Conservation (phyloP, 2,113 vertebrate species). For the Tychaedon coryphoeus region DNA sequence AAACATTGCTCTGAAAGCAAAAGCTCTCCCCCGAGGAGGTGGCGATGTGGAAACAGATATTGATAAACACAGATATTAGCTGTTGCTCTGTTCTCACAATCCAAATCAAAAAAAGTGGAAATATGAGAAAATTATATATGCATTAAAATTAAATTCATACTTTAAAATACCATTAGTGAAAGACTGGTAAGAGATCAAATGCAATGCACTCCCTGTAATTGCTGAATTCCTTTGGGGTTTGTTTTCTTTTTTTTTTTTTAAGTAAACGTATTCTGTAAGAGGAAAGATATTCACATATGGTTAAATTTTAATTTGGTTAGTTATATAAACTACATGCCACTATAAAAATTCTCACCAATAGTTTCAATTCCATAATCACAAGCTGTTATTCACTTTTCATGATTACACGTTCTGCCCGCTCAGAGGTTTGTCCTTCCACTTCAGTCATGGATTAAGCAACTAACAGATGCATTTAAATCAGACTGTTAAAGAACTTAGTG, state of each 20-base stretch:
- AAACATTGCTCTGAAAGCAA: neutral
- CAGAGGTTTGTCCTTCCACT: conserved; percentile 41
- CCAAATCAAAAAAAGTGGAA: conserved; percentile 25
- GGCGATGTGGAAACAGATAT: neutral
- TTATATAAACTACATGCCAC: conserved; percentile 54
- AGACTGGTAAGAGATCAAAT: neutral
- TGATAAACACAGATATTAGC: neutral
- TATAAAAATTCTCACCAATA: conserved; percentile 54
- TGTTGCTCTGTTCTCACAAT: neutral
- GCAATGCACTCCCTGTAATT: neutral
- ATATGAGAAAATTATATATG: neutral
- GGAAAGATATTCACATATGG: conserved; percentile 27
- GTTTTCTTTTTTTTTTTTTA: neutral
- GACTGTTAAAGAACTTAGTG: conserved; percentile 1
- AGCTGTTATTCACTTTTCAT: conserved; percentile 38
- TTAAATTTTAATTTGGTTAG: conserved; percentile 45
- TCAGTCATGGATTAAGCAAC: conserved; percentile 21
- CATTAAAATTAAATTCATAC: neutral
- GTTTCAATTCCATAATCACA: conserved; percentile 47
- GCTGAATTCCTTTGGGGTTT: neutral
- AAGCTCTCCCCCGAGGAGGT: neutral
- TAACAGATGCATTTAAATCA: conserved; percentile 2
- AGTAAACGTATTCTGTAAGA: neutral
- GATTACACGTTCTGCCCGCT: neutral
- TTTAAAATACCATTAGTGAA: neutral